Evolutionary conservation across 2,113 vertebrate genomes (phyloP).

Genomic region (Platysteira castanea): DNA sequence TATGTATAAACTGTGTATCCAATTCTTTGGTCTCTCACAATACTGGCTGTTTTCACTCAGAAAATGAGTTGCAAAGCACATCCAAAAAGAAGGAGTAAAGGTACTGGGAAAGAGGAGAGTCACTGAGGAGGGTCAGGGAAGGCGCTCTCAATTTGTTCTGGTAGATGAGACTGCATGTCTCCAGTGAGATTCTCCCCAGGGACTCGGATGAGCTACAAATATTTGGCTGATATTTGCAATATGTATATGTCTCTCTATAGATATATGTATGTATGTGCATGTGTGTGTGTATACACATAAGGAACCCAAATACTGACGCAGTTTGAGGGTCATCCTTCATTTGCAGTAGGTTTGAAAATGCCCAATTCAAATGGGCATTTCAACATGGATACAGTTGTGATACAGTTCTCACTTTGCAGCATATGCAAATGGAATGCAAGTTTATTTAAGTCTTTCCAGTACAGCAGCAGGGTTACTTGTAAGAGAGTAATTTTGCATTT

Average conservation of each 20-base stretch:
- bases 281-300: background rate
- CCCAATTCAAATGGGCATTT: background rate
- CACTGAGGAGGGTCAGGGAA: background rate
- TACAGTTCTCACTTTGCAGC: background rate
- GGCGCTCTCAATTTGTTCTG: background rate
- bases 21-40: background rate
- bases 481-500: conserved; percentile 40
- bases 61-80: background rate
- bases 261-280: background rate
- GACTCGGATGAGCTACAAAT: background rate
- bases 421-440: conserved; percentile 33
- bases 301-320: background rate
- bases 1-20: background rate
- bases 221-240: background rate
- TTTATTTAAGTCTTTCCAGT: conserved; percentile 10
- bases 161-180: background rate
- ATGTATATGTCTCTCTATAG: fast-evolving
- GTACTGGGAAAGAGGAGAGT: background rate
- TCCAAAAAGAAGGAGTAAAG: background rate
- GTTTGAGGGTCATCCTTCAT: background rate
- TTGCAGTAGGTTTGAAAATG: background rate
- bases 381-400: background rate
- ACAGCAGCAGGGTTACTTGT: background rate
- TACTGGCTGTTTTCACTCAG: background rate
- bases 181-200: background rate